These are phyloP conservation scores for Rhabdomys dilectus DNA, from an alignment of 2,113 vertebrate genomes.

Conservation along the genomic window DNA sequence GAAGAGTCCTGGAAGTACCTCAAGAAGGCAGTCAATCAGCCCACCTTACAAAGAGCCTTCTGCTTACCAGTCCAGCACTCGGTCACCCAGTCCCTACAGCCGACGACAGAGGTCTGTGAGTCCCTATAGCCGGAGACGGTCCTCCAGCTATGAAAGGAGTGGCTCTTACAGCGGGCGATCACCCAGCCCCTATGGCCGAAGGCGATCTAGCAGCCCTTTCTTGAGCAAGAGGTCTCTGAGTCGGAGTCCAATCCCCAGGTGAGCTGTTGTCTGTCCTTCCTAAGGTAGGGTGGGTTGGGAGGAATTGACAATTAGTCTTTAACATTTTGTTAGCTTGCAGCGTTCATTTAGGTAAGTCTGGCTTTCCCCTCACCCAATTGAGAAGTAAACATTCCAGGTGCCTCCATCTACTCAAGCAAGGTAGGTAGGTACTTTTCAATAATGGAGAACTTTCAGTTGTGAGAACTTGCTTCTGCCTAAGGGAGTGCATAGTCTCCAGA, in stretches of 20 bases:
- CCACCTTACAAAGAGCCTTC: slow-evolving; percentile 94
- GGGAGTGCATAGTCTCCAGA: slow-evolving; percentile 1
- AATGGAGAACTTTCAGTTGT: not conserved
- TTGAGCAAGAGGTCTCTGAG: slow-evolving; percentile 94
- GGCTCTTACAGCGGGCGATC: slow-evolving; percentile 91
- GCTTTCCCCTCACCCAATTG: slow-evolving; percentile 24
- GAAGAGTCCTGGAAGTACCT: slow-evolving; percentile 87
- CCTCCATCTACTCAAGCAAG: slow-evolving; percentile 58
- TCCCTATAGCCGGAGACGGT: slow-evolving; percentile 91
- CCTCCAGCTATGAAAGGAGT: slow-evolving; percentile 96
- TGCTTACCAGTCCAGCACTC: slow-evolving; percentile 88
- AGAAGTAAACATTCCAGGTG: slow-evolving; percentile 39
- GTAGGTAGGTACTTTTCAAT: slow-evolving; percentile 67
- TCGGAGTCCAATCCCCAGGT: slow-evolving; percentile 96
- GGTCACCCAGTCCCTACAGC: slow-evolving; percentile 90
- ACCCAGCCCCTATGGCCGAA: slow-evolving; percentile 91
- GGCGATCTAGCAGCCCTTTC: slow-evolving; percentile 95
- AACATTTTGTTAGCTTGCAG: not conserved
- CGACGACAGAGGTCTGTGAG: slow-evolving; percentile 95
- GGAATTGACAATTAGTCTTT: not conserved
- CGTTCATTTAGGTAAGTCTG: slow-evolving; percentile 36
- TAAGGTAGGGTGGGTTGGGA: not conserved
- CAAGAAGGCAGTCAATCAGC: slow-evolving; percentile 89
- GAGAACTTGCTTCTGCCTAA: not conserved
- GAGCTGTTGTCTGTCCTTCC: slow-evolving; percentile 69